A percentile compares a stretch with the other conserved stretches of the same genome.
These are phyloP conservation scores for Lonchura striata DNA, from an alignment of 2,113 vertebrate genomes.

Conservation along the genomic window DNA sequence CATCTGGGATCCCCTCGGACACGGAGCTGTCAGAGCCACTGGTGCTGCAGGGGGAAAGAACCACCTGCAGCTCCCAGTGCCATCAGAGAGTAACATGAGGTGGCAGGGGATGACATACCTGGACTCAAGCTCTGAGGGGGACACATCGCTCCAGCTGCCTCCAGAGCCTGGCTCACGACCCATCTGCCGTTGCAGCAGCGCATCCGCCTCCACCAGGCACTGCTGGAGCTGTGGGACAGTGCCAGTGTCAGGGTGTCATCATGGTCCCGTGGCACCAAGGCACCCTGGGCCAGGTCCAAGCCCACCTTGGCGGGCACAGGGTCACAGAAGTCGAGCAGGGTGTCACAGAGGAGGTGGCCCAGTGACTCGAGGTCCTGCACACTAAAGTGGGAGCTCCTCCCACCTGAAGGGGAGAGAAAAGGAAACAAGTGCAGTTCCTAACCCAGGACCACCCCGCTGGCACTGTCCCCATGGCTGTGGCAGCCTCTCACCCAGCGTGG, in stretches of 20 bases:
- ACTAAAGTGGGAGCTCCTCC: slow-evolving; percentile 85
- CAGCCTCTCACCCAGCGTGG: slow-evolving; percentile 80
- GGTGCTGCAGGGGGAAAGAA: slow-evolving; percentile 71
- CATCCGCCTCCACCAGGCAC: slow-evolving; percentile 73
- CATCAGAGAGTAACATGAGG: fast-evolving
- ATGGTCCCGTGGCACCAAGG: fast-evolving
- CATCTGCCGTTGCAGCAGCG: slow-evolving; percentile 66
- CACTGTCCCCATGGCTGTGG: fast-evolving
- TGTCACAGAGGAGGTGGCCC: slow-evolving; percentile 87
- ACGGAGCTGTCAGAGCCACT: slow-evolving; percentile 88
- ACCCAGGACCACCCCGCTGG: fast-evolving
- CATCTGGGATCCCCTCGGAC: slow-evolving; percentile 79
- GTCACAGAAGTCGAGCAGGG: slow-evolving; percentile 90
- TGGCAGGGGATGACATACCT: slow-evolving; percentile 62
- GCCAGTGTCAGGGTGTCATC: fast-evolving
- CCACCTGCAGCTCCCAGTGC: background rate
- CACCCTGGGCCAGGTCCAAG: fast-evolving
- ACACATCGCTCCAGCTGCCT: slow-evolving; percentile 67
- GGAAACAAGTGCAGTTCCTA: background rate
- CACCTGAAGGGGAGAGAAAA: slow-evolving; percentile 62
- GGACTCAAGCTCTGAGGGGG: slow-evolving; percentile 86
- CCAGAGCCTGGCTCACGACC: slow-evolving; percentile 58
- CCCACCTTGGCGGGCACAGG: slow-evolving; percentile 86
- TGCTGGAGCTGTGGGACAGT: slow-evolving; percentile 48
- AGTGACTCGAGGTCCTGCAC: slow-evolving; percentile 83